A percentile compares a stretch with the other conserved stretches of the same genome.
Conservation (phyloP, 2,888 invertebrate genomes). For the Chrysolina haemoptera region DNA sequence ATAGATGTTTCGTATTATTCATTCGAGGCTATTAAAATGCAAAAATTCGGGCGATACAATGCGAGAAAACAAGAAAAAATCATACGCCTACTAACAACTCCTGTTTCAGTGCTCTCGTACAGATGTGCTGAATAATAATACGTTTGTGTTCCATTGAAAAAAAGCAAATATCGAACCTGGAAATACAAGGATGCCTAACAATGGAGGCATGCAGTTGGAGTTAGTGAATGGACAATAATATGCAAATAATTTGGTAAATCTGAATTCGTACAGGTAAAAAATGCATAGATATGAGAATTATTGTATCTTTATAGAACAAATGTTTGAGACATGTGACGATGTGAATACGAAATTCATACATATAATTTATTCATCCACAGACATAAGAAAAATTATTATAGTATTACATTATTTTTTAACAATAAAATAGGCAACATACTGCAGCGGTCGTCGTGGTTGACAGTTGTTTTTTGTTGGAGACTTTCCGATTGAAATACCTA, state of each 20-base stretch:
- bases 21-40: constrained; percentile 33
- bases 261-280: not conserved
- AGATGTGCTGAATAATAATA: constrained; percentile 45
- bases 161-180: constrained; percentile 35
- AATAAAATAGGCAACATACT: too few species aligned
- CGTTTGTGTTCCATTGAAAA: constrained; percentile 42
- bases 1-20: not conserved
- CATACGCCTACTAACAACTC: constrained; percentile 43
- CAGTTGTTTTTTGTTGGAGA: too few species aligned
- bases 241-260: constrained; percentile 10
- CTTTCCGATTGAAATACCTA: too few species aligned
- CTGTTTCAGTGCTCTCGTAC: constrained; percentile 39
- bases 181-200: constrained; percentile 45
- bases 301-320: too few species aligned
- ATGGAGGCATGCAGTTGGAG: constrained; percentile 25
- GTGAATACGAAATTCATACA: too few species aligned
- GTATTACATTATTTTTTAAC: too few species aligned
- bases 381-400: too few species aligned
- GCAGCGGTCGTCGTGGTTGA: too few species aligned
- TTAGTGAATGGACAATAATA: not conserved
- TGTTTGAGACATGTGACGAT: too few species aligned
- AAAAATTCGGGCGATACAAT: constrained; percentile 44
- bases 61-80: constrained; percentile 45
- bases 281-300: too few species aligned
- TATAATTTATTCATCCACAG: too few species aligned